These are phyloP conservation scores for Gorsachius magnificus DNA, from an alignment of 2,797 vertebrate species.

Conservation along the genomic window DNA sequence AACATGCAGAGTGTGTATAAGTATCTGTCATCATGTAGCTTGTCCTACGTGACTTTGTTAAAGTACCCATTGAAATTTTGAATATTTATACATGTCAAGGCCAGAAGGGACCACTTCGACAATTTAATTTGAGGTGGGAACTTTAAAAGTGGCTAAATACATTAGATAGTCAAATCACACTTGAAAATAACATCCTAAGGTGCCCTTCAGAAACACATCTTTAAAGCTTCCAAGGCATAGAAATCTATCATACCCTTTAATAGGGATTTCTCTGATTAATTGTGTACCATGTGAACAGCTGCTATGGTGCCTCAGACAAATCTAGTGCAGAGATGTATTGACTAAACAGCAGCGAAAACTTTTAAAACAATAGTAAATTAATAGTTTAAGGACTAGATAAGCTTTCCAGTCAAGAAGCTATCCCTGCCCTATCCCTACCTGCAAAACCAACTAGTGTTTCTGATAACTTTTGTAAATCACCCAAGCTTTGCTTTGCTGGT, in stretches of 20 bases:
- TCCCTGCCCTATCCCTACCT: not conserved
- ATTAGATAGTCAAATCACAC: not conserved
- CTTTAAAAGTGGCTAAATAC: not conserved
- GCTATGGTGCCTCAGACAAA: not conserved
- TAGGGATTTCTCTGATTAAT: not conserved
- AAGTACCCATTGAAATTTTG: not conserved
- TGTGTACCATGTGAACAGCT: not conserved
- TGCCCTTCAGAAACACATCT: conserved; percentile 1
- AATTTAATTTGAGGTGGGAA: not conserved
- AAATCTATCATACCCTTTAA: not conserved
- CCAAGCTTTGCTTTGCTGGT: not conserved
- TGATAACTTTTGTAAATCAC: not conserved
- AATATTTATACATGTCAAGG: not conserved
- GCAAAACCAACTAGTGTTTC: not conserved
- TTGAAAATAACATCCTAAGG: not conserved
- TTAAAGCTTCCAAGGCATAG: not conserved
- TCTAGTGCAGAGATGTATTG: not conserved
- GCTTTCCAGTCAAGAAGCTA: not conserved
- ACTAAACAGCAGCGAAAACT: not conserved
- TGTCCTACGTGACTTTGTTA: not conserved
- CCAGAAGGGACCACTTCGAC: not conserved
- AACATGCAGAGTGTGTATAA: not conserved
- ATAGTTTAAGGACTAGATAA: not conserved
- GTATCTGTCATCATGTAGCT: not conserved
- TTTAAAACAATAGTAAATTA: not conserved